These are phyloP conservation scores for Numida meleagris DNA, from an alignment of 2,113 vertebrate genomes.

Conservation along the genomic window DNA sequence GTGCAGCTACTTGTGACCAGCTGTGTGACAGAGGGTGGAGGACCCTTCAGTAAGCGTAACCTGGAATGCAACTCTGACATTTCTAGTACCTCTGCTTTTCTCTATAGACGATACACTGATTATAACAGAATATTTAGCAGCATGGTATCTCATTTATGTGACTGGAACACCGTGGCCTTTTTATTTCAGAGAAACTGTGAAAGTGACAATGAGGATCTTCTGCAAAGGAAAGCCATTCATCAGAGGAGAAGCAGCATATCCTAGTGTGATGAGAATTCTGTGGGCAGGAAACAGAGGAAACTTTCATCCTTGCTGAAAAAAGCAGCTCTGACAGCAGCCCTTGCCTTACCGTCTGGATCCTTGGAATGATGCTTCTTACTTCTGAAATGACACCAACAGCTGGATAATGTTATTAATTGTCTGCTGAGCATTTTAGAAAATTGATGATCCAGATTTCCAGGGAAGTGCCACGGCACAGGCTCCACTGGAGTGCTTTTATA, in stretches of 20 bases:
- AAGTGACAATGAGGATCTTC: conserved; percentile 88
- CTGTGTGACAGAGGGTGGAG: neutral
- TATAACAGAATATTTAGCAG: neutral
- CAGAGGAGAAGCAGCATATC: conserved; percentile 88
- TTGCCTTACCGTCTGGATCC: neutral
- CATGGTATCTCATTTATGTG: neutral
- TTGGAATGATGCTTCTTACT: neutral
- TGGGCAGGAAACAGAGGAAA: neutral
- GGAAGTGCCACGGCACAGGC: neutral
- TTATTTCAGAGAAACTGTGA: conserved; percentile 86
- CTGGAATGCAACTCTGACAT: neutral
- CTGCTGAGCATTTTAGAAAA: neutral
- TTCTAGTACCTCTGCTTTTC: neutral
- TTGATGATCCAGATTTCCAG: neutral
- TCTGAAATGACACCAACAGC: neutral
- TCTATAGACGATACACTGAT: neutral
- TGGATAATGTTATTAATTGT: neutral
- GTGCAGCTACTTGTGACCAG: neutral
- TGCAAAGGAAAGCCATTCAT: conserved; percentile 73
- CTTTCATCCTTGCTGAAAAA: neutral
- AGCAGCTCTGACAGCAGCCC: neutral
- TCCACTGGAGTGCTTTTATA: neutral
- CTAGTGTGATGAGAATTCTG: conserved; percentile 56
- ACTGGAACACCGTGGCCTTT: neutral
- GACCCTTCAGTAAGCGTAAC: neutral